Conservation (phyloP, 1,140 invertebrate genomes). For the Cydia strobilella region DNA sequence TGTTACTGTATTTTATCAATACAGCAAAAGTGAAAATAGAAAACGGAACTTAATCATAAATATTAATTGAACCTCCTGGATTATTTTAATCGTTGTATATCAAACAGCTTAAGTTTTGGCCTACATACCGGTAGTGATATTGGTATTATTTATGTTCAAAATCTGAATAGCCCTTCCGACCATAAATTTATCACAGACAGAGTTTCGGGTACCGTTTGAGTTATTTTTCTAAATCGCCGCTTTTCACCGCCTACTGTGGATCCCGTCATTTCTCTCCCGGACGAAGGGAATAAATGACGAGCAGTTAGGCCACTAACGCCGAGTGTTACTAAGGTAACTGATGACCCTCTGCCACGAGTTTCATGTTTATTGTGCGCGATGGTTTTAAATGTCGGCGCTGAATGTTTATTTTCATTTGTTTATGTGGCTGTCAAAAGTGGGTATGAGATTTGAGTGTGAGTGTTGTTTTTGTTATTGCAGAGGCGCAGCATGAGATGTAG, state of each 20-base stretch:
- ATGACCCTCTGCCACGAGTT: slow-evolving; percentile 36
- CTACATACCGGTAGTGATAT: neutral
- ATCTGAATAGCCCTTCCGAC: neutral
- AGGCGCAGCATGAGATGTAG: no score
- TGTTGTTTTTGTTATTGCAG: no score
- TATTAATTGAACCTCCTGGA: no score
- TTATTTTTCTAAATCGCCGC: slow-evolving; percentile 47
- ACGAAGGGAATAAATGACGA: slow-evolving; percentile 51
- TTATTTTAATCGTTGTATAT: no score
- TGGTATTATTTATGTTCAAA: neutral
- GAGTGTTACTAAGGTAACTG: slow-evolving; percentile 35
- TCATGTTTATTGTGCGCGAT: slow-evolving; percentile 34
- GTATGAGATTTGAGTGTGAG: neutral
- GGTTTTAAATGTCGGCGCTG: slow-evolving; percentile 35
- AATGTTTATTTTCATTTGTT: neutral
- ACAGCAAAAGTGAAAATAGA: no score
- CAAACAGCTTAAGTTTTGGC: no score
- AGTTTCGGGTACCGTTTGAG: slow-evolving; percentile 41
- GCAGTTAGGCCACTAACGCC: slow-evolving; percentile 48
- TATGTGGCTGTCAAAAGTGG: neutral
- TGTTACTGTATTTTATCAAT: no score
- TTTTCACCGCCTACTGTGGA: slow-evolving; percentile 35
- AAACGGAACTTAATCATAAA: no score
- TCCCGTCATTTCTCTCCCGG: slow-evolving; percentile 49
- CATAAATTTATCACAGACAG: slow-evolving; percentile 29